Conservation (phyloP, 2,113 vertebrate genomes). For the Psilopsiagon aymara region DNA sequence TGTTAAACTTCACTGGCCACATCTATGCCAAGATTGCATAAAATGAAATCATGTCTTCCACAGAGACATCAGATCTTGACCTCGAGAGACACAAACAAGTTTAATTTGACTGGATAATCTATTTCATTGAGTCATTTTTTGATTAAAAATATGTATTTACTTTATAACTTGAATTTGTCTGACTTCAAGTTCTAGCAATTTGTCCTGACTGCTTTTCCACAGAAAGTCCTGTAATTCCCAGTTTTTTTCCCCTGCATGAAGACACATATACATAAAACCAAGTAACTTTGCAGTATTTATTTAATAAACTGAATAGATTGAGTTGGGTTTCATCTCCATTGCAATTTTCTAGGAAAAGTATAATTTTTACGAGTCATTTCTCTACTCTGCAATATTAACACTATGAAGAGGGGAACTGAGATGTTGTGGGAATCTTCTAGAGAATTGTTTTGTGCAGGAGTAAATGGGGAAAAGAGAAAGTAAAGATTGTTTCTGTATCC, state of each 20-base stretch:
- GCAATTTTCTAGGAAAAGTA: not conserved
- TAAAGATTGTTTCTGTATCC: not conserved
- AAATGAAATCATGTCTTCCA: not conserved
- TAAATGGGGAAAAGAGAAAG: not conserved
- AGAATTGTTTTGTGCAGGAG: not conserved
- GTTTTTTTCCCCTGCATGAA: rapidly evolving
- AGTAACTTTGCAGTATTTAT: not conserved
- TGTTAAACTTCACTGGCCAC: not conserved
- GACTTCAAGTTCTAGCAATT: not conserved
- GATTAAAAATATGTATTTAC: not conserved
- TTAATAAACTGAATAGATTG: not conserved
- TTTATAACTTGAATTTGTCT: not conserved
- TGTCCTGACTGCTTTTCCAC: not conserved
- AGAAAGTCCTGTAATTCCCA: not conserved
- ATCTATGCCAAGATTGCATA: not conserved
- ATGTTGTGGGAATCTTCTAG: not conserved
- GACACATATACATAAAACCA: not conserved
- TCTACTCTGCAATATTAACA: not conserved
- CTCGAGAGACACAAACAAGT: not conserved
- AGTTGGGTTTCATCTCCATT: not conserved
- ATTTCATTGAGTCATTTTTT: not conserved
- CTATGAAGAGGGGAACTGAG: not conserved
- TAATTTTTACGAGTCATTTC: not conserved
- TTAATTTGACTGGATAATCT: not conserved
- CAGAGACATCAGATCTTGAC: not conserved